Conservation (phyloP, 2,797 vertebrate species). For the Lindbergichthys nudifrons region DNA sequence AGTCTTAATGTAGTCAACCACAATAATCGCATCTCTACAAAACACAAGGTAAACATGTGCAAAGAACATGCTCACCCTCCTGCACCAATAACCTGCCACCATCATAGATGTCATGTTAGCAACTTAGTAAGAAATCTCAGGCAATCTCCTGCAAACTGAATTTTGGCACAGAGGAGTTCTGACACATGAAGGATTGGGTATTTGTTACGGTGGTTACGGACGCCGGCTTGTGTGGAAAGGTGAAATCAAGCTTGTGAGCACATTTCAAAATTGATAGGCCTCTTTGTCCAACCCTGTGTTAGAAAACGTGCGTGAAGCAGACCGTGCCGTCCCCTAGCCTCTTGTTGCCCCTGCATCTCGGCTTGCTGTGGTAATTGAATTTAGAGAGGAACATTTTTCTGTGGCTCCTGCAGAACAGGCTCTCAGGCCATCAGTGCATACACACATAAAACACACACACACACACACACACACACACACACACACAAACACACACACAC, state of each 20-base stretch:
- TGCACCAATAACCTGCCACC: conserved; percentile 15
- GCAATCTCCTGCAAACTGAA: conserved; percentile 43
- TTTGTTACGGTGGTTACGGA: no score
- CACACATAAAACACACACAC: conserved; percentile 22
- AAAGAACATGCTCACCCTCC: conserved; percentile 4
- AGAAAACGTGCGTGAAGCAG: conserved; percentile 57
- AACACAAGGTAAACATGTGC: conserved; percentile 6
- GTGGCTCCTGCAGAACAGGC: conserved; percentile 34
- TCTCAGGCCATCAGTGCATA: conserved; percentile 40
- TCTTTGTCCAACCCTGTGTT: conserved; percentile 49
- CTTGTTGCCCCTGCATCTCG: conserved; percentile 51
- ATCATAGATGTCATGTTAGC: conserved; percentile 19
- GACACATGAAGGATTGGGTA: conserved; percentile 54
- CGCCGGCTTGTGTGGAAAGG: conserved; percentile 21
- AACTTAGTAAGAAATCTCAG: background rate
- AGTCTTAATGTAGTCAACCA: conserved; percentile 36
- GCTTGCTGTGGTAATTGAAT: conserved; percentile 70
- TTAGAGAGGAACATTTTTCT: conserved; percentile 53
- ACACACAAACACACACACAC: conserved; percentile 26
- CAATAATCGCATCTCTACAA: conserved; percentile 19
- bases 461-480: conserved; percentile 18
- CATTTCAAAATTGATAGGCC: conserved; percentile 53
- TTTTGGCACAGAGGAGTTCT: conserved; percentile 49
- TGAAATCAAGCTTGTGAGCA: conserved; percentile 62
- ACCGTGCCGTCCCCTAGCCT: conserved; percentile 57